Base-by-base conservation (phyloP, 2,888 invertebrate species). In the Hirtodrosophila cameraria region DNA sequence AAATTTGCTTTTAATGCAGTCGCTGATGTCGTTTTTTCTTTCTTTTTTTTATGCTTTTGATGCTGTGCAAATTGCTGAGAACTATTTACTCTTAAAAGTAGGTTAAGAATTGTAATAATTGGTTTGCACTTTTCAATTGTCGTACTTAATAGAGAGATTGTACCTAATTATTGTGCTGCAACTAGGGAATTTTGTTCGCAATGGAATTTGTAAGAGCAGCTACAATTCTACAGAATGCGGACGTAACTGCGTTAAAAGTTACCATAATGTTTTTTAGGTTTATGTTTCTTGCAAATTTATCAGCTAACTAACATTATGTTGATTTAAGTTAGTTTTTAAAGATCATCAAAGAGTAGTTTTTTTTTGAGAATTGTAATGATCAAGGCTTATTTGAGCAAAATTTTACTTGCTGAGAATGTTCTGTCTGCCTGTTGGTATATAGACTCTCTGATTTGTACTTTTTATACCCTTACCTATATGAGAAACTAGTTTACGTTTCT, bases 71-170 rank as follows among this genome's bases (percentile, higher is more conserved):
- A 73, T 67, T 70, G 73, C 67, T 52, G 61, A 59, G 55, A 75
- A 74, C 63, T 68, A 53, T 58, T 68, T 68, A 54, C 58, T 49
- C n/a, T 46, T 11, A 43, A 75, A 77, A 66, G 69, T 79, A 46
- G 72, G 81, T 83, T 76, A 82, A 68, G 77, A 79, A 75, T 83
- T 76, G 71, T 65, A 61, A 76, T 79, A 82, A 79, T 79, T 76
- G 74, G 46, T 49, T 52, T 75, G 55, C 54, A 62, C 71, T 38
- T 52, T 58, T 48, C 41, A 57, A 49, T 62, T 60, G 46, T 43
- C 9, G 35, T 35, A 23, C 23, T 23, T 23, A 42, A 57, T 59
- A 74, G 55, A 67, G 64, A 67, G 42, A 67, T 75, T 62, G 63
- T 45, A n/a, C n/a, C n/a, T n/a, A 53, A 45, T 54, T 73, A 43